Conservation (phyloP, 2,888 invertebrate genomes). For the Autographa pulchrina region DNA sequence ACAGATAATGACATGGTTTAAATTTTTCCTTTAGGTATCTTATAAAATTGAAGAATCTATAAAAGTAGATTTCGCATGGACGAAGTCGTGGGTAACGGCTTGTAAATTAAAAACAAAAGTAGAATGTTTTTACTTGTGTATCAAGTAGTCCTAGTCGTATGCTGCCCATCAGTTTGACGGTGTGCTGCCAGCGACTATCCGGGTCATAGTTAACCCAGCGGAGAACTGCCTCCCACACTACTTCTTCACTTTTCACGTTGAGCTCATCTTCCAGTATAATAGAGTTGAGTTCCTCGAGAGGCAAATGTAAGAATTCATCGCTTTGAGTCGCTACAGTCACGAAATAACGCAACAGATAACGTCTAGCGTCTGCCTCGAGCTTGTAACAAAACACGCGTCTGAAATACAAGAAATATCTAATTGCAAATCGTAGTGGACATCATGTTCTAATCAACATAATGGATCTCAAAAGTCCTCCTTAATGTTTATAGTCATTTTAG, state of each 20-base stretch:
- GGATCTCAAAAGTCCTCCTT: not conserved
- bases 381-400: conserved; percentile 92
- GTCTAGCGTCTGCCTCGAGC: conserved; percentile 91
- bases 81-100: not conserved
- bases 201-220: conserved; percentile 96
- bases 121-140: conserved; percentile 88
- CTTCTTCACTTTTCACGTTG: conserved; percentile 96
- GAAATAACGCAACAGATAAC: conserved; percentile 94
- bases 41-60: no score
- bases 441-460: not conserved
- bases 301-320: conserved; percentile 92
- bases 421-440: conserved; percentile 7
- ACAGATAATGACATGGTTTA: not conserved
- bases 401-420: conserved; percentile 55
- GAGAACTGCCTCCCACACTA: conserved; percentile 95
- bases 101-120: not conserved
- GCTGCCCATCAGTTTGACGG: conserved; percentile 94
- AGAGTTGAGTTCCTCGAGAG: conserved; percentile 92
- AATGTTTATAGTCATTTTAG: not conserved
- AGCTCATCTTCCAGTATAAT: conserved; percentile 95
- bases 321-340: conserved; percentile 92
- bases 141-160: conserved; percentile 95
- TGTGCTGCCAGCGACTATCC: conserved; percentile 92
- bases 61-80: no score
- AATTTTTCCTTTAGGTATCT: no score